Percentiles rank a stretch among this genome's conserved stretches.
phyloP scores from a whole-genome alignment of 1,140 invertebrate species.

The Leptinotarsa texana region DNA sequence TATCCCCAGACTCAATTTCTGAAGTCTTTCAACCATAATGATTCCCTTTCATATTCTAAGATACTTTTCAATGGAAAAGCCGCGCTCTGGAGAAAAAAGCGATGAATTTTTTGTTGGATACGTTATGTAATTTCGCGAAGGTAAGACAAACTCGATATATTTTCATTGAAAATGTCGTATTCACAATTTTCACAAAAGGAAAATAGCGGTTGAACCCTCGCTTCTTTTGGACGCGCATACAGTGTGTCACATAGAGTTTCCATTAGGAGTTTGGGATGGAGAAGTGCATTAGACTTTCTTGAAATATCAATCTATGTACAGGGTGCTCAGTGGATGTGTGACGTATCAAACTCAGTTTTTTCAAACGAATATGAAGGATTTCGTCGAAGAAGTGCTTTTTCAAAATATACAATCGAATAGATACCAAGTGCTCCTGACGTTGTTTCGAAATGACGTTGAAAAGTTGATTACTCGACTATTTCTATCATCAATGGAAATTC shows the following conservation, averaged over 20 bases:
- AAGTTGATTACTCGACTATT: too few species aligned
- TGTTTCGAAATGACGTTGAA: too few species aligned
- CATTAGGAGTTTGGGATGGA: too few species aligned
- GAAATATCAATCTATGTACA: too few species aligned
- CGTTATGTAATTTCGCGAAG: not conserved
- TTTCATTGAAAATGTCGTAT: not conserved
- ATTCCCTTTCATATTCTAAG: not conserved
- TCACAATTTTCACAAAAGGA: not conserved
- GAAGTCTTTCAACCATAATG: not conserved
- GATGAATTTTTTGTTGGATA: not conserved
- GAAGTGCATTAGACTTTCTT: too few species aligned
- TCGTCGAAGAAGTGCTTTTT: too few species aligned
- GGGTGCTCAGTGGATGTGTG: too few species aligned
- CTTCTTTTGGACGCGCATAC: not conserved
- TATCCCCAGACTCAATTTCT: not conserved
- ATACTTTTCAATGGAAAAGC: not conserved
- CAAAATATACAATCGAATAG: too few species aligned
- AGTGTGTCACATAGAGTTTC: not conserved
- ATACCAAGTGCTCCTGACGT: too few species aligned
- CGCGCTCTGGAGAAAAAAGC: not conserved
- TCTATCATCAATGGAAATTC: too few species aligned
- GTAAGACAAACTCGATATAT: conserved; percentile 1
- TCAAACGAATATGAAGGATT: too few species aligned
- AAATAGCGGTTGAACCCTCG: not conserved
- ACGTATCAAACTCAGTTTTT: too few species aligned